Evolutionary conservation across 1,140 invertebrate genomes (phyloP), one percentile per base, ranked within the genome.

Genomic region (Aphaenogaster ashmeadi): DNA sequence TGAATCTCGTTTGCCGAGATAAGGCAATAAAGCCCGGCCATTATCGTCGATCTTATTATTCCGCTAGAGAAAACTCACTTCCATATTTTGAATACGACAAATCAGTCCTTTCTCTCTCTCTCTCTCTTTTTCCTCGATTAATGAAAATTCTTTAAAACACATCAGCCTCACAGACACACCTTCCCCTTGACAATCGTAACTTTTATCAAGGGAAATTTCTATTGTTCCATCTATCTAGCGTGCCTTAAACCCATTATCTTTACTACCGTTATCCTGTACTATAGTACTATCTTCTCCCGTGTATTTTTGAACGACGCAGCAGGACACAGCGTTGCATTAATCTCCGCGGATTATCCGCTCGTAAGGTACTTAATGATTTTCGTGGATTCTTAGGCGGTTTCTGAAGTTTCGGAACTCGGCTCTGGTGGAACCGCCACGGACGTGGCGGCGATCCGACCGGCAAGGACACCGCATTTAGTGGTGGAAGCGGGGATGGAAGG

Each of bases 1-100:
- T 38, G 80, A 84, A 74, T 74, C 54, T 84, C 80, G 38, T 74
- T 84, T 36, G 69, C 69, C 80, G 80, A 67, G 69, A 60, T 75
- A 75, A 84, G 54, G 80, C 69, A 84, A 75, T 84, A 84, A 84
- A 75, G 54, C 58, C n/a, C 54, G 18, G 33, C 67, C 80, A 74
- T 83, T 83, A 84, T 60, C 80, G 80, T 84, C 80, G 54, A 84
- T 84, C 69, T 84, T 84, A 75, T 84, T 84, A 84, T 75, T 84
- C 80, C 80, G 69, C 69, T 21, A 21, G 69, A 75, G 54, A 38
- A 41, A 38, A 38, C 69, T 75, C 54, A 50, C 54, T 84, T 56
- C 21, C 33, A 75, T 60, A 84, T 84, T 84, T 75, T 58, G 69
- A 74, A 60, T 50, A 84, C 80, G 67, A 83, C 69, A 60, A 47